Evolutionary conservation across 2,113 vertebrate species (phyloP).

Genomic region (Terrapene triunguis): DNA sequence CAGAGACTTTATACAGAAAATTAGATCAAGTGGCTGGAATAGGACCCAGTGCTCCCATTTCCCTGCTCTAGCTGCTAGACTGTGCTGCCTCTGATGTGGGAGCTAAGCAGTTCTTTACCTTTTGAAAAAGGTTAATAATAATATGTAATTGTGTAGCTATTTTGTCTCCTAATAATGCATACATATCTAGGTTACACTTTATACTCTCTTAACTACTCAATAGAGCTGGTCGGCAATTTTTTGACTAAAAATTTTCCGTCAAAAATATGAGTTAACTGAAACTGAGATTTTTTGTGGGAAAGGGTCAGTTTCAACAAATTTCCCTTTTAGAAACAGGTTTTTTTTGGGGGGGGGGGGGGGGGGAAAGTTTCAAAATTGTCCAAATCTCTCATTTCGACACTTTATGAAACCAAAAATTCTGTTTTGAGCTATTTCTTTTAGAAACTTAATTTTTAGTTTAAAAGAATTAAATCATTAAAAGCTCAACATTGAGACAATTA

Average conservation of each 20-base stretch:
- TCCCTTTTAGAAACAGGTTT: background rate
- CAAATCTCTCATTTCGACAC: background rate
- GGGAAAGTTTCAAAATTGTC: background rate
- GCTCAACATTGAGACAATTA: too few relatives aligned
- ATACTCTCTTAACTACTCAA: background rate
- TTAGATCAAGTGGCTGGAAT: background rate
- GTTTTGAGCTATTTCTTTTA: too few relatives aligned
- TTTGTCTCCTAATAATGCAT: background rate
- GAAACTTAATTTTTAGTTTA: too few relatives aligned
- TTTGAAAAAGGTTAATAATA: background rate
- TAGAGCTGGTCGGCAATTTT: background rate
- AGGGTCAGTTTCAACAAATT: background rate
- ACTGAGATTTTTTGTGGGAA: background rate
- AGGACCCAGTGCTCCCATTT: background rate
- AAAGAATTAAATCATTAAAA: too few relatives aligned
- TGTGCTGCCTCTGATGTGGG: background rate
- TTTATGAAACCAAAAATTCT: background rate
- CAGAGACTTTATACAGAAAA: background rate
- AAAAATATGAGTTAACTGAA: background rate
- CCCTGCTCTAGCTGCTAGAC: background rate
- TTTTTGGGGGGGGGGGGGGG: too few relatives aligned
- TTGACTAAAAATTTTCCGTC: too few relatives aligned
- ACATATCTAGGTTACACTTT: background rate
- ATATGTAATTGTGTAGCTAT: background rate
- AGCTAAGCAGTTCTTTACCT: background rate